Evolutionary conservation across 2,888 invertebrate genomes (phyloP), one percentile per base, ranked within the genome.

Genomic region (Pristionchus arcanus): DNA sequence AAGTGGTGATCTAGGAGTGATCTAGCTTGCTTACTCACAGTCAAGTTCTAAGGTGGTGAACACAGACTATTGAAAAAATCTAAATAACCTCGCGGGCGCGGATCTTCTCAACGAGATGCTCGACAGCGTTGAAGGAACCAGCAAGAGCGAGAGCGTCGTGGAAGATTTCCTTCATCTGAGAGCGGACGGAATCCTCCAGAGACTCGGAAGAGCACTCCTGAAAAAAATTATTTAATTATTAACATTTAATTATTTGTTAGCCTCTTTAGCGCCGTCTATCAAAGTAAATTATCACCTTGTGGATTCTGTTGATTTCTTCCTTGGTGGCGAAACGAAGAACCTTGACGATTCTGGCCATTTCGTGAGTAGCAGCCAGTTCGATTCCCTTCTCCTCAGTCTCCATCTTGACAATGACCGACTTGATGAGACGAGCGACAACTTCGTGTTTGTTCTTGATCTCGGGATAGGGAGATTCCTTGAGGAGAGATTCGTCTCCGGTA

Each of bases 91-190:
- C 87, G 86, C 81, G 59, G 25, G 59, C 59, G 25, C 59, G 66
- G 84, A 91, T 94, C 90, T 91, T 91, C 86, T 93, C 89, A 25
- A 90, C 87, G 81, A 93, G 81, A 86, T 87, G 88, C 19, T 90
- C 90, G 85, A 94, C 89, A 90, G 93, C 92, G 89, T 89, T 90
- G 53, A 91, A 90, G 55, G 94, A 93, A 89, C 92, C 94, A 85
- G 94, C 93, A 74, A 92, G 90, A 49, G 93, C 93, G 59, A 93
- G 91, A 66, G 91, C 90, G 89, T 94, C 93, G 90, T 90, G 90
- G 91, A 93, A 91, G 90, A 95, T 84, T 34, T 92, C 91, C 85
- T 90, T 91, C 88, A 92, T 89, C 90, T 93, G 91, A 89, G 92
- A 91, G 68, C 89, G 84, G 59, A 90, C 87, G 90, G 91, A 91